These are phyloP conservation scores for Cryptus armator DNA, from an alignment of 2,888 invertebrate genomes.

Conservation along the genomic window DNA sequence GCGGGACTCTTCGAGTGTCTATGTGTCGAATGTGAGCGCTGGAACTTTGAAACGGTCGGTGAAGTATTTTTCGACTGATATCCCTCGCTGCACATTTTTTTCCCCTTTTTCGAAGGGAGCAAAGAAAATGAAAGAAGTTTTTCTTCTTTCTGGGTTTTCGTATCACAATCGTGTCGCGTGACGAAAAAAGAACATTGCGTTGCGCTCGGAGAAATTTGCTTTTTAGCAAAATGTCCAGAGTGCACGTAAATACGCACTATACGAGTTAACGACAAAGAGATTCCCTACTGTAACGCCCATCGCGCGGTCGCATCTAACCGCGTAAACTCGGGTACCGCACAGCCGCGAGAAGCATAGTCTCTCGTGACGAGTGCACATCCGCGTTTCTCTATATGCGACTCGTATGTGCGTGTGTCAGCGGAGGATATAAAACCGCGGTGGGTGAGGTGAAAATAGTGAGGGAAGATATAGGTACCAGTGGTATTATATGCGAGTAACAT, in stretches of 20 bases:
- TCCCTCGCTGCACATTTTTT: neutral
- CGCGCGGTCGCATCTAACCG: conserved; percentile 8
- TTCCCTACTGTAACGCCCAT: neutral
- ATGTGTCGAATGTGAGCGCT: conserved; percentile 34
- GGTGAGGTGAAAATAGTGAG: conserved; percentile 3
- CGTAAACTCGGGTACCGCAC: neutral
- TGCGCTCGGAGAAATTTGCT: neutral
- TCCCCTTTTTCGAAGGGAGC: neutral
- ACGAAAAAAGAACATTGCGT: neutral
- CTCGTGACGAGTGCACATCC: conserved; percentile 1
- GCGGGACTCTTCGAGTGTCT: conserved; percentile 21
- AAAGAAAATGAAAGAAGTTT: neutral
- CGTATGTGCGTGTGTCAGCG: neutral
- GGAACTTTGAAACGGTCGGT: conserved; percentile 38
- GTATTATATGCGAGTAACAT: conserved; percentile 34
- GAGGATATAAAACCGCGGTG: conserved; percentile 39
- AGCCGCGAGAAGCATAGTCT: neutral
- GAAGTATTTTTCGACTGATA: conserved; percentile 26
- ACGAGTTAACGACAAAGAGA: neutral
- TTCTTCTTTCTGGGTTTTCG: neutral
- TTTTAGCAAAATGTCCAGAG: neutral
- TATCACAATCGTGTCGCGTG: neutral
- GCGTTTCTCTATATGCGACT: neutral
- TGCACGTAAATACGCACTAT: conserved; percentile 5
- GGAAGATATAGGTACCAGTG: conserved; percentile 15